A percentile compares a stretch with the other conserved stretches of the same genome.
Conservation (phyloP, 2,113 vertebrate genomes). For the Orthonyx spaldingii region DNA sequence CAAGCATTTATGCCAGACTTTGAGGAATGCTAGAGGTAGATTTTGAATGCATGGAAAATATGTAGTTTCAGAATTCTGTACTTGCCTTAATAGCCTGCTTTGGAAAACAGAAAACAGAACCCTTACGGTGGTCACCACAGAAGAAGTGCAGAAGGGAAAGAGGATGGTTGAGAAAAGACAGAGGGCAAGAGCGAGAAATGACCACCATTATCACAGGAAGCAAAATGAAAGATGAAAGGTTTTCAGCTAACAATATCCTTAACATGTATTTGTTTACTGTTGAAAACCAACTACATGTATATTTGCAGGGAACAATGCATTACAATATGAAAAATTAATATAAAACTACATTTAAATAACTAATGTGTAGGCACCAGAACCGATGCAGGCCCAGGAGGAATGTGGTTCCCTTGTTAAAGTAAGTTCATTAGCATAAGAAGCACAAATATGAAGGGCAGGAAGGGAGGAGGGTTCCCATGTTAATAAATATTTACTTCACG, state of each 20-base stretch:
- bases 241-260: conserved; percentile 3
- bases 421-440: conserved; percentile 52
- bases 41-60: background rate
- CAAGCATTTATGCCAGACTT: background rate
- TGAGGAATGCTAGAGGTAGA: background rate
- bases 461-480: conserved; percentile 39
- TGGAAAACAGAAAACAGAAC: background rate
- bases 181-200: background rate
- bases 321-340: conserved; percentile 61
- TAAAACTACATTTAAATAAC: conserved; percentile 60
- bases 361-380: conserved; percentile 43
- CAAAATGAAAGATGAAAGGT: conserved; percentile 2
- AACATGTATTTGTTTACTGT: conserved; percentile 14
- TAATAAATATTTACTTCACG: conserved; percentile 63
- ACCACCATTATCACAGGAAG: background rate
- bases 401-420: conserved; percentile 49
- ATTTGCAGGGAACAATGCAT: conserved; percentile 45
- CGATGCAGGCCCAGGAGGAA: conserved; percentile 40
- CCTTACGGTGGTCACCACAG: background rate
- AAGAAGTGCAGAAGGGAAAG: background rate
- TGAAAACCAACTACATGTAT: conserved; percentile 5
- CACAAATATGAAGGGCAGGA: conserved; percentile 48
- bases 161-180: background rate
- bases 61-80: background rate
- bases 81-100: background rate